Percentiles rank a stretch among this genome's conserved stretches.
phyloP scores from a whole-genome alignment of 2,797 vertebrate species.

The Mus minutoides region DNA sequence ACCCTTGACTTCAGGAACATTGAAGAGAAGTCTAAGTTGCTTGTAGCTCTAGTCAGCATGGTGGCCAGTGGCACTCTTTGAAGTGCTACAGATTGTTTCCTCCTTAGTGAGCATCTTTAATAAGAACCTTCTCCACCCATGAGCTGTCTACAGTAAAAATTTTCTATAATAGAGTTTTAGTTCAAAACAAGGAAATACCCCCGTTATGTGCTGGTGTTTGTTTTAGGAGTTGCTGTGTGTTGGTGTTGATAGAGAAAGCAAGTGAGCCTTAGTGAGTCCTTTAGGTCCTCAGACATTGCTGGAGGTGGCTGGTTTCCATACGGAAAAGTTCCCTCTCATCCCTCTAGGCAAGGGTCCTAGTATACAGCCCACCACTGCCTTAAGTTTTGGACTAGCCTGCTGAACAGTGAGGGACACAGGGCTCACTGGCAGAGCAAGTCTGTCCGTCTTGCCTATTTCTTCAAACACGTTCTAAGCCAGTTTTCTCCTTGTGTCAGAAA shows the following conservation, averaged over 20 bases:
- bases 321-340: neutral
- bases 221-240: neutral
- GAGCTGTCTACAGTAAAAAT: neutral
- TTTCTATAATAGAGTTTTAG: neutral
- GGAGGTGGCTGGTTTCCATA: neutral
- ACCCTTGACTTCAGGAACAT: neutral
- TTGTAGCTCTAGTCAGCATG: neutral
- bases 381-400: neutral
- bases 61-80: neutral
- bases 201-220: neutral
- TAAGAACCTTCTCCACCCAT: neutral
- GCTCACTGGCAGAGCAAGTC: neutral
- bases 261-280: neutral
- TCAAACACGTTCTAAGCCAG: rapidly evolving
- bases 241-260: neutral
- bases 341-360: neutral
- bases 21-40: neutral
- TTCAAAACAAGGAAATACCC: neutral
- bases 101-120: neutral
- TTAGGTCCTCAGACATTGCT: neutral
- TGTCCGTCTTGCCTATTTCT: neutral
- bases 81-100: neutral
- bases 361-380: neutral
- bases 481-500: neutral
- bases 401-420: neutral